Evolutionary conservation across 2,797 vertebrate species (phyloP).

Genomic region (Tragelaphus oryx): DNA sequence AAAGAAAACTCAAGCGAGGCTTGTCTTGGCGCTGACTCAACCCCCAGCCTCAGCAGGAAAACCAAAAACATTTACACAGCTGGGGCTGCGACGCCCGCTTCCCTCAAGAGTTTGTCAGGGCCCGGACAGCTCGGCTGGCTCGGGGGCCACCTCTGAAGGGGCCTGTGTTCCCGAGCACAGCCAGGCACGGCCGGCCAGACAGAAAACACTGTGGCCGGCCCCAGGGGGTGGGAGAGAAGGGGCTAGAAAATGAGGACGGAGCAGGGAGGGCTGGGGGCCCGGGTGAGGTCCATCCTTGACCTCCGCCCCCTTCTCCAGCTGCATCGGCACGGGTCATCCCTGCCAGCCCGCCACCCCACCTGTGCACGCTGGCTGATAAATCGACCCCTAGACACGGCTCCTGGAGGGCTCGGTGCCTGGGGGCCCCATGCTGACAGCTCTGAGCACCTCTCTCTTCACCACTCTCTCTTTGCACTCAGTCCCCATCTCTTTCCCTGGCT

Average conservation of each 20-base stretch:
- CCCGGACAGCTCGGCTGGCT: slow-evolving; percentile 69
- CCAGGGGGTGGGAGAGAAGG: slow-evolving; percentile 53
- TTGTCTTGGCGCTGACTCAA: slow-evolving; percentile 96
- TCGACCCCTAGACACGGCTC: slow-evolving; percentile 56
- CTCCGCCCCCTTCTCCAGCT: slow-evolving; percentile 30
- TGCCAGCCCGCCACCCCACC: slow-evolving; percentile 66
- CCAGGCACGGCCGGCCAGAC: slow-evolving; percentile 71
- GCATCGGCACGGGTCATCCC: slow-evolving; percentile 68
- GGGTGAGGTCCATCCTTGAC: slow-evolving; percentile 41
- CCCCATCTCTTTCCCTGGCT: background rate
- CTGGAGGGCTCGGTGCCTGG: slow-evolving; percentile 52
- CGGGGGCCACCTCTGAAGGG: slow-evolving; percentile 78
- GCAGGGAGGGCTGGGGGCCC: background rate
- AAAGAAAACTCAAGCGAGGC: slow-evolving; percentile 93
- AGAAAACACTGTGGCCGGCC: slow-evolving; percentile 59
- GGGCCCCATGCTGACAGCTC: slow-evolving; percentile 56
- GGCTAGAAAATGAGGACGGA: background rate
- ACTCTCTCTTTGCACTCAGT: slow-evolving; percentile 43
- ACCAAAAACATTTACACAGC: slow-evolving; percentile 99
- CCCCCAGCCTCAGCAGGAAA: slow-evolving; percentile 92
- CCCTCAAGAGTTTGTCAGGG: slow-evolving; percentile 84
- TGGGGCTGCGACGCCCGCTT: slow-evolving; percentile 91
- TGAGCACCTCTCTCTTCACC: slow-evolving; percentile 52
- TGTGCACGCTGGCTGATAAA: slow-evolving; percentile 62
- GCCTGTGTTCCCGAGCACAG: slow-evolving; percentile 78